Conservation (phyloP, 2,888 invertebrate genomes). For the Rotaria macrura region DNA sequence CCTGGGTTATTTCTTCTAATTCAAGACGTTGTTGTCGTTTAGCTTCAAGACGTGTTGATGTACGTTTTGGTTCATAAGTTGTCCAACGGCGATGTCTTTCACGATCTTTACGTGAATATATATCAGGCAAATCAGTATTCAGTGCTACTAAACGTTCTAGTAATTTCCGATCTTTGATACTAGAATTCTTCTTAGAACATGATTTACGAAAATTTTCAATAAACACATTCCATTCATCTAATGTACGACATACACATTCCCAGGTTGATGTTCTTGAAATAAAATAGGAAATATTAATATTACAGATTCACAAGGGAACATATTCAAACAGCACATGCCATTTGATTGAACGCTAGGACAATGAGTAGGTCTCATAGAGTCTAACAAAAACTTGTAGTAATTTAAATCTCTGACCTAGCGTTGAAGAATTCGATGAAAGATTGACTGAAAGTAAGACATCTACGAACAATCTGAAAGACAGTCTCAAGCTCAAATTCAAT, state of each 20-base stretch:
- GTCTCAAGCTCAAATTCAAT: too few relatives aligned
- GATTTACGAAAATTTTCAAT: not conserved
- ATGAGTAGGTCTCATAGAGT: too few relatives aligned
- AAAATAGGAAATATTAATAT: not conserved
- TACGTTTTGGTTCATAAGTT: not conserved
- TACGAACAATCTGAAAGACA: too few relatives aligned
- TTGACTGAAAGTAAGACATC: too few relatives aligned
- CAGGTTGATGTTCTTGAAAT: not conserved
- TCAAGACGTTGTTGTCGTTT: slow-evolving; percentile 3
- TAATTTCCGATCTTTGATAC: not conserved
- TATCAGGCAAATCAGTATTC: not conserved
- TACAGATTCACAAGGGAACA: too few relatives aligned
- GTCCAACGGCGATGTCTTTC: not conserved
- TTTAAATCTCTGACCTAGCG: too few relatives aligned
- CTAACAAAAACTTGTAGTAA: too few relatives aligned
- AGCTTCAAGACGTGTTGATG: slow-evolving; percentile 5
- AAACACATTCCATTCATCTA: slow-evolving; percentile 12
- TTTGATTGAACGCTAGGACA: too few relatives aligned
- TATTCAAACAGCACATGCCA: too few relatives aligned
- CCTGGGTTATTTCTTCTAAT: not conserved
- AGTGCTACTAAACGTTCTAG: not conserved
- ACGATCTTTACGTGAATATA: slow-evolving; percentile 14
- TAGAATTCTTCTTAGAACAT: not conserved
- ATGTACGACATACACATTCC: slow-evolving; percentile 17
- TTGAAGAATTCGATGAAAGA: too few relatives aligned